Percentiles rank a stretch among this genome's conserved stretches.
These are phyloP conservation scores for Heliothis subflexa DNA, from an alignment of 1,140 invertebrate genomes.

Conservation along the genomic window DNA sequence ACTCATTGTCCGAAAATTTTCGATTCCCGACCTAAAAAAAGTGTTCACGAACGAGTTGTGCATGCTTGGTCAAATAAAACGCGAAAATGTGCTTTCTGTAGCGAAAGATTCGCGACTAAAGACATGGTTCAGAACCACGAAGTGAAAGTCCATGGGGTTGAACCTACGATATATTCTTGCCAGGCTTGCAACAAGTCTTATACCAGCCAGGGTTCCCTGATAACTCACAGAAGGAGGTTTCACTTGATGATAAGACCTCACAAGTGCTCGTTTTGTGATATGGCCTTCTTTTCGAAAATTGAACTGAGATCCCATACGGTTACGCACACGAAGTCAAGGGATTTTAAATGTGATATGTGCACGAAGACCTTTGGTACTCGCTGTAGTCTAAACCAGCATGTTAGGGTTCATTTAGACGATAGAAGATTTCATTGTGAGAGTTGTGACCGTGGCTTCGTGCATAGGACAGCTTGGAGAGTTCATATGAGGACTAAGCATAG, in stretches of 20 bases:
- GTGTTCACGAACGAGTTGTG: conserved; percentile 26
- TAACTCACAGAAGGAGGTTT: conserved; percentile 52
- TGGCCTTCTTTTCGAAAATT: conserved; percentile 51
- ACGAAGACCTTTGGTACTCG: conserved; percentile 86
- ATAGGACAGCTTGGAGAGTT: conserved; percentile 33
- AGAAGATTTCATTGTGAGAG: conserved; percentile 32
- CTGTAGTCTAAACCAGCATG: conserved; percentile 47
- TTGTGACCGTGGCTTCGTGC: conserved; percentile 26
- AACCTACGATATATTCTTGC: conserved; percentile 51
- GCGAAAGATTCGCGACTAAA: conserved; percentile 53
- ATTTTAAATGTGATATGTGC: conserved; percentile 89
- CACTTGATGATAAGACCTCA: conserved; percentile 56
- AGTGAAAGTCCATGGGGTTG: conserved; percentile 52
- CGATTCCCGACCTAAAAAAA: conserved; percentile 21
- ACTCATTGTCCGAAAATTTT: conserved; percentile 44
- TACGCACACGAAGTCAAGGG: conserved; percentile 88
- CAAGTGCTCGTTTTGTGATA: conserved; percentile 50
- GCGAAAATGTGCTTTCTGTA: conserved; percentile 54
- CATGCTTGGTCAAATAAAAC: conserved; percentile 37
- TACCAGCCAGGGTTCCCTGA: conserved; percentile 41
- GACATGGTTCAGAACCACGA: conserved; percentile 53
- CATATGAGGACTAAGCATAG: conserved; percentile 45
- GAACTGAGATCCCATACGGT: conserved; percentile 67
- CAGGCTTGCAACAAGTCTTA: conserved; percentile 58
- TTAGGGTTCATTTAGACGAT: conserved; percentile 36